Conservation (phyloP, 2,888 invertebrate species). For the Abrostola triplasia region DNA sequence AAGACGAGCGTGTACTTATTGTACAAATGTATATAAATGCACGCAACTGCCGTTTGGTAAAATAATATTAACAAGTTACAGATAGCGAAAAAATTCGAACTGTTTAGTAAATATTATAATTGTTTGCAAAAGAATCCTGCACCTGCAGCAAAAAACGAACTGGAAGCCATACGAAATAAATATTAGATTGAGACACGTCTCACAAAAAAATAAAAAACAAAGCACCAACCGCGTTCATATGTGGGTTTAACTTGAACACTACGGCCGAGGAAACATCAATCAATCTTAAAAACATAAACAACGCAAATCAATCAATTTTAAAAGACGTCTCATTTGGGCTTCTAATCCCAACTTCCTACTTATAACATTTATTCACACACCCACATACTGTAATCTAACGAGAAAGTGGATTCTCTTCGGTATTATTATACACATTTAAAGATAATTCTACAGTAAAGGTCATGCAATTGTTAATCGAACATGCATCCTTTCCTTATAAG, state of each 20-base stretch:
- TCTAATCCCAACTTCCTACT: constrained; percentile 44
- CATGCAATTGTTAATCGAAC: constrained; percentile 39
- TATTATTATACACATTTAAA: constrained; percentile 23
- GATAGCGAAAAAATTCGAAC: not conserved
- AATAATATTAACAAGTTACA: not conserved
- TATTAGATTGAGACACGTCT: no score
- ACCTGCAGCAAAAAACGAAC: no score
- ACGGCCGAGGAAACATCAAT: constrained; percentile 46
- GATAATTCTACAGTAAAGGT: constrained; percentile 33
- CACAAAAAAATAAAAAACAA: not conserved
- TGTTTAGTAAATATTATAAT: not conserved
- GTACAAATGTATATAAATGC: no score
- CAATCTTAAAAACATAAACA: constrained; percentile 34
- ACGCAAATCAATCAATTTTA: constrained; percentile 46
- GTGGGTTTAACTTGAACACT: not conserved
- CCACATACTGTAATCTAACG: constrained; percentile 41
- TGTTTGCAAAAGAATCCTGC: no score
- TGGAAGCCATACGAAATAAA: no score
- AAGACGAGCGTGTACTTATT: no score
- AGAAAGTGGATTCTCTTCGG: constrained; percentile 23
- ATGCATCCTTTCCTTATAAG: constrained; percentile 50
- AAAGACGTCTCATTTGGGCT: constrained; percentile 39
- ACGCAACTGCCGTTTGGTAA: no score
- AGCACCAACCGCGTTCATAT: not conserved
- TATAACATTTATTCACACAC: constrained; percentile 31